Conservation (phyloP, 1,140 invertebrate species). For the Calephelis virginiensis region DNA sequence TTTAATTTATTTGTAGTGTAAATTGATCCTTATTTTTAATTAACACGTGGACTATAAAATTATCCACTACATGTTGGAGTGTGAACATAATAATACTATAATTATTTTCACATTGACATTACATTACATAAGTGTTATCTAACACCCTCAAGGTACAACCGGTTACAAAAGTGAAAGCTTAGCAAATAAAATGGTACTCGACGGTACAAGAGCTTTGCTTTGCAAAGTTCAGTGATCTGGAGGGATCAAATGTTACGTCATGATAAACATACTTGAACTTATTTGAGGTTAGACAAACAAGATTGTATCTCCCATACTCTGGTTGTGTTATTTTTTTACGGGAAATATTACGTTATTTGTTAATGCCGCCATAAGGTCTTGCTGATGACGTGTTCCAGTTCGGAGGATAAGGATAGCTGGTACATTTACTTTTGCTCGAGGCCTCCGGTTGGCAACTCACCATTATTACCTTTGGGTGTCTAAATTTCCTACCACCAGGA, state of each 20-base stretch:
- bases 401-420: too few species aligned
- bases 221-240: conserved; percentile 7
- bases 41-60: not conserved
- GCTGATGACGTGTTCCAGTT: too few species aligned
- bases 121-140: not conserved
- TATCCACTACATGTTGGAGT: not conserved
- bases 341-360: too few species aligned
- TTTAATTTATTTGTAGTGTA: too few species aligned
- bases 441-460: too few species aligned
- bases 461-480: too few species aligned
- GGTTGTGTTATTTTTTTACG: too few species aligned
- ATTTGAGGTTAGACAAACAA: conserved; percentile 1
- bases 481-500: too few species aligned
- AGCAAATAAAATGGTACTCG: conserved; percentile 1
- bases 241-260: not conserved
- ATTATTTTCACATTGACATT: conserved; percentile 7
- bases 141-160: conserved; percentile 3
- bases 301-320: too few species aligned
- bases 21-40: not conserved
- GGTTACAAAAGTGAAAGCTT: conserved; percentile 15
- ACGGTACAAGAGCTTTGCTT: conserved; percentile 1
- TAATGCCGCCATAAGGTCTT: too few species aligned
- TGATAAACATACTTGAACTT: not conserved
- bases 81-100: not conserved
- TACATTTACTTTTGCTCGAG: too few species aligned